Percentiles rank a stretch among this genome's conserved stretches.
These are phyloP conservation scores for Drosophila miranda DNA, from an alignment of 1,140 invertebrate species.

Conservation along the genomic window DNA sequence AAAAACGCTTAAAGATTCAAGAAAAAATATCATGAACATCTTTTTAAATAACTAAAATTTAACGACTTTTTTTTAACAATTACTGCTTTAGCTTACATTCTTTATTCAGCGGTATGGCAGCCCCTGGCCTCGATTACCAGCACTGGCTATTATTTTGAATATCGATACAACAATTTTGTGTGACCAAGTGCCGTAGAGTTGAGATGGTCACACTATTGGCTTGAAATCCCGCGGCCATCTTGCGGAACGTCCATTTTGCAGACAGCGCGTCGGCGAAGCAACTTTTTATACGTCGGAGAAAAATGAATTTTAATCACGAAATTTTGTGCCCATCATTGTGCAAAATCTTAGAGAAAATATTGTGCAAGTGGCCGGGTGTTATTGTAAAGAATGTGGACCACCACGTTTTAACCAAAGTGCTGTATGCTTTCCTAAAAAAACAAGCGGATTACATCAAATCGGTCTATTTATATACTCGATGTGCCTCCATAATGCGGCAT, in stretches of 20 bases:
- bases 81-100: too few species aligned
- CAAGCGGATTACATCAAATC: constrained; percentile 98
- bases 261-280: too few species aligned
- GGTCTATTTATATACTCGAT: constrained; percentile 98
- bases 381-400: constrained; percentile 99
- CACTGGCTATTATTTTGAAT: too few species aligned
- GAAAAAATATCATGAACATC: too few species aligned
- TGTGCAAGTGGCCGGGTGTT: constrained; percentile 88
- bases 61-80: too few species aligned
- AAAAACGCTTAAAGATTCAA: not conserved
- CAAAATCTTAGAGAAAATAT: not conserved
- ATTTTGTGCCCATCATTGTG: not conserved
- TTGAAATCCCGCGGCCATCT: not conserved
- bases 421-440: constrained; percentile 97
- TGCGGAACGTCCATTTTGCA: not conserved
- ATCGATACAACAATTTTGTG: not conserved
- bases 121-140: too few species aligned
- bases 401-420: constrained; percentile 96
- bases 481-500: constrained; percentile 93
- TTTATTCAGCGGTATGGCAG: too few species aligned
- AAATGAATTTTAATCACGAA: constrained; percentile 5
- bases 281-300: too few species aligned
- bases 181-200: not conserved
- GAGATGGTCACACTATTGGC: not conserved
- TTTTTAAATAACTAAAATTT: too few species aligned